phyloP scores from a whole-genome alignment of 2,797 vertebrate species.

The Dermochelys coriacea region DNA sequence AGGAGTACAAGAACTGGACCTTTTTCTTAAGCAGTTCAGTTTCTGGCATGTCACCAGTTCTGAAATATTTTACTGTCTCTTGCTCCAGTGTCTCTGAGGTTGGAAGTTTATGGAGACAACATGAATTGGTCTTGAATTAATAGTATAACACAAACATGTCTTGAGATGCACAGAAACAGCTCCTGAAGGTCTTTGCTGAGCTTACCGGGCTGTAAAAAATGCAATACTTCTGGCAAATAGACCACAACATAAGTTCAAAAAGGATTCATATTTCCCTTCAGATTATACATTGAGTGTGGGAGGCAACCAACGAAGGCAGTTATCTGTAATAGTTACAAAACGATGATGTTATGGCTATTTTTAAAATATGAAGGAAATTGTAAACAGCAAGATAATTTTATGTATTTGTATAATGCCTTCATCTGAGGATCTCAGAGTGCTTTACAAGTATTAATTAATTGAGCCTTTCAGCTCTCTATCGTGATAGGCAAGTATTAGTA shows the following conservation, averaged over 20 bases:
- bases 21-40: background rate
- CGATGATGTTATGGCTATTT: background rate
- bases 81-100: background rate
- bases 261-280: conserved; percentile 9
- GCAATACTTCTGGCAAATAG: background rate
- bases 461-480: background rate
- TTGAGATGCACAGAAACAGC: background rate
- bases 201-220: background rate
- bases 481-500: background rate
- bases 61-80: background rate
- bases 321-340: background rate
- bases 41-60: accelerated
- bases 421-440: background rate
- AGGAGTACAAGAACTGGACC: background rate
- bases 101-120: background rate
- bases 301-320: background rate
- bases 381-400: background rate
- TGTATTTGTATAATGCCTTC: background rate
- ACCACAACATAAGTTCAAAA: background rate
- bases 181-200: conserved; percentile 20
- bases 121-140: background rate
- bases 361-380: background rate
- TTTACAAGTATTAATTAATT: background rate
- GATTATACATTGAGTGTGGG: background rate
- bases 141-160: background rate